These are phyloP conservation scores for Gephyroberyx darwinii DNA, from an alignment of 2,797 vertebrate genomes.

Conservation along the genomic window DNA sequence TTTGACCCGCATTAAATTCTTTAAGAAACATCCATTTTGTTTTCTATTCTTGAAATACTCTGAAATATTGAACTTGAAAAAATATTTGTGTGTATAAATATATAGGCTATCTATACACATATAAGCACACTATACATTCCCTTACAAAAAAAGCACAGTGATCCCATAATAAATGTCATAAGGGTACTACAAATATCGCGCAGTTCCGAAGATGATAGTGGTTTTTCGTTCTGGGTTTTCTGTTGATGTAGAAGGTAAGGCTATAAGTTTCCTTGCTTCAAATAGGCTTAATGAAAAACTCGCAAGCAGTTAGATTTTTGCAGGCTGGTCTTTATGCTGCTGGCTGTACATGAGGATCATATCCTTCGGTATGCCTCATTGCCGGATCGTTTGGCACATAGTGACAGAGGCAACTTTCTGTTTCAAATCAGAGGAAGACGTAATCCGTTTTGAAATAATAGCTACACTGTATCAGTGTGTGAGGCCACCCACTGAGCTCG, in stretches of 20 bases:
- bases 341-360: conserved; percentile 40
- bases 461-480: conserved; percentile 61
- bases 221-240: not conserved
- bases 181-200: too few species aligned
- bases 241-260: conserved; percentile 29
- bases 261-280: not conserved
- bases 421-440: conserved; percentile 67
- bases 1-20: conserved; percentile 57
- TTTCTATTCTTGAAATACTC: conserved; percentile 14
- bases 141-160: not conserved
- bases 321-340: conserved; percentile 39
- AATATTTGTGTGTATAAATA: not conserved
- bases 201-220: too few species aligned
- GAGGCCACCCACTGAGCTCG: conserved; percentile 69
- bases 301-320: conserved; percentile 10
- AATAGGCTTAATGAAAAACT: conserved; percentile 27
- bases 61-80: not conserved
- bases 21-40: conserved; percentile 41
- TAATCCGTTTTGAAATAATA: conserved; percentile 73
- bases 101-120: not conserved
- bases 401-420: conserved; percentile 45
- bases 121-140: conserved; percentile 21
- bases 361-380: conserved; percentile 43
- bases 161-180: too few species aligned
- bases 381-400: conserved; percentile 46